Evolutionary conservation across 2,797 vertebrate genomes (phyloP).

Genomic region (Phylloscopus collybita): DNA sequence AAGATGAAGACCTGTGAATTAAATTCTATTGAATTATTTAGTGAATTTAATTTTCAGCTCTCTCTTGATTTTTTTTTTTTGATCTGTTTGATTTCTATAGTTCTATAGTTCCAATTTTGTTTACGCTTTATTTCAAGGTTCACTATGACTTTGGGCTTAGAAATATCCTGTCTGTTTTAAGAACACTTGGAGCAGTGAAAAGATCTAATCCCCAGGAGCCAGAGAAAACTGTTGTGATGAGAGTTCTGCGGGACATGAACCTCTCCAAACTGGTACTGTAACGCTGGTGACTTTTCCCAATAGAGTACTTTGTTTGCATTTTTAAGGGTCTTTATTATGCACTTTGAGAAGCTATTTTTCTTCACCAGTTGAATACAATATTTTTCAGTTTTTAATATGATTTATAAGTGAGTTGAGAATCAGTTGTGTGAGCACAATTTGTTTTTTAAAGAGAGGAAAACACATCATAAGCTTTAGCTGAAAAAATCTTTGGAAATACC

Average conservation of each 20-base stretch:
- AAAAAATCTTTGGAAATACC: neutral
- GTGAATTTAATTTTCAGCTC: neutral
- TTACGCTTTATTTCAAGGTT: constrained; percentile 74
- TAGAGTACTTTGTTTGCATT: neutral
- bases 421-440: neutral
- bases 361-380: neutral
- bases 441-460: neutral
- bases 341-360: neutral
- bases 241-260: constrained; percentile 89
- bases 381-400: neutral
- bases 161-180: constrained; percentile 87
- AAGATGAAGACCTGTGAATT: neutral
- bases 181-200: constrained; percentile 86
- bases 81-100: neutral
- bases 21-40: neutral
- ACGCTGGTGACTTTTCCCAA: neutral
- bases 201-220: constrained; percentile 82
- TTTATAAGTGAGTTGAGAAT: neutral
- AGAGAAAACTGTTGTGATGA: constrained; percentile 87
- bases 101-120: neutral
- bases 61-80: neutral
- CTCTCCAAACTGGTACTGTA: constrained; percentile 85
- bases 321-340: neutral
- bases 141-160: constrained; percentile 89
- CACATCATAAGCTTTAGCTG: neutral